Base-by-base conservation (phyloP, 2,797 vertebrate species). In the Salarias fasciatus region DNA sequence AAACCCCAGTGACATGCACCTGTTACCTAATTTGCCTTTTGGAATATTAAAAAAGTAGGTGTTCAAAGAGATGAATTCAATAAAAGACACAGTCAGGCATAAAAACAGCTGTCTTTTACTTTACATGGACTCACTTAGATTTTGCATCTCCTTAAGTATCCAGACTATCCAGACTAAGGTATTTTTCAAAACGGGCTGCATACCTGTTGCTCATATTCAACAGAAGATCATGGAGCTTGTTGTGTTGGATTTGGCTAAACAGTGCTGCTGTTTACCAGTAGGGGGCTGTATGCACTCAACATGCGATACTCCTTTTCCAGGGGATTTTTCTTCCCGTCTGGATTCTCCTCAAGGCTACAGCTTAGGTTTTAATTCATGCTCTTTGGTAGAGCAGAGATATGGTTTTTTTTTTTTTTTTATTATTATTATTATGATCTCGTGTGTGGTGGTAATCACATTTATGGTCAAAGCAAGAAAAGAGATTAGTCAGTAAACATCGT, bases 241-340 rank as follows among this genome's bases (percentile, higher is more conserved):
- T 73, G 53, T 78, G 70, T 53, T 77, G 31, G 66, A 78, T 68
- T 77, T 79, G 63, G 56, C 59, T 77, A 70, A 79, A 85, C 63
- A 63, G 70, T 61, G 44, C 70, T 50, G 48, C 5, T 76, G 53
- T 77, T 80, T 69, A 79, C 91, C 92, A 92, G 90, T 72, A 93
- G 93, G 91, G 91, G 93, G 92, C 93, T 92, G 84, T 90, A 82
- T 88, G 72, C 66, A 79, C 91, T 79, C 87, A 82, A 83, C 42
- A 63, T 75, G 37, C 65, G 80, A 73, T 38, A 48, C 47, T 55
- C 53, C 56, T 41, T 69, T 71, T 76, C 45, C 55, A 64, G 58
- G 67, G 50, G 64, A 54, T 81, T 86, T 58, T 45, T 15, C 35
- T 33, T 6, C 53, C 63, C 38, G 56, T 60, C 67, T 69, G 49